phyloP scores from a whole-genome alignment of 2,888 invertebrate species.

The Kryphioiulus occultus region DNA sequence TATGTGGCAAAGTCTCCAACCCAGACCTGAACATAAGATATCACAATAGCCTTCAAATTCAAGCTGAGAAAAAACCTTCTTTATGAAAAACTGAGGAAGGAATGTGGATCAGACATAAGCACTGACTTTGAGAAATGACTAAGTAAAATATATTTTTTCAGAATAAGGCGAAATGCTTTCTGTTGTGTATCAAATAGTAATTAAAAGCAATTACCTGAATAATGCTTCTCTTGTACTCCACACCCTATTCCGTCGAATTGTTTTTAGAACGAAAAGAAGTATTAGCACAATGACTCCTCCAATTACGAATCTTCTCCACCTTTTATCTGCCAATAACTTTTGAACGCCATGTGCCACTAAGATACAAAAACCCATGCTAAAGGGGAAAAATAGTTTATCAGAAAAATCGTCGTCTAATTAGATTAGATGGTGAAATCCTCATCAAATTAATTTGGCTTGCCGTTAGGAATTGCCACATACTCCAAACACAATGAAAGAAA shows the following conservation, averaged over 20 bases:
- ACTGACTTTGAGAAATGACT: too few relatives aligned
- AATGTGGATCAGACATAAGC: too few relatives aligned
- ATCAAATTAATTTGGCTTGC: too few relatives aligned
- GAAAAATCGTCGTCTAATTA: too few relatives aligned
- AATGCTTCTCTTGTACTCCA: slow-evolving; percentile 81
- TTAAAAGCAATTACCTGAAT: slow-evolving; percentile 69
- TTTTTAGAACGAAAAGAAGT: slow-evolving; percentile 72
- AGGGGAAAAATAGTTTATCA: slow-evolving; percentile 50
- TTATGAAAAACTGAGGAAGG: too few relatives aligned
- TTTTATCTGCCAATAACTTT: slow-evolving; percentile 18
- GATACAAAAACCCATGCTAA: slow-evolving; percentile 80
- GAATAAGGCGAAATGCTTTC: too few relatives aligned
- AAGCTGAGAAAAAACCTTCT: too few relatives aligned
- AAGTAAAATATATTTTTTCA: too few relatives aligned
- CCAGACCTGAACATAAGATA: slow-evolving; percentile 72
- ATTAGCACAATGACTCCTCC: slow-evolving; percentile 64
- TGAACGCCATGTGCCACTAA: slow-evolving; percentile 76
- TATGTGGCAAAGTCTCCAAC: slow-evolving; percentile 78
- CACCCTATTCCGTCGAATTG: slow-evolving; percentile 75
- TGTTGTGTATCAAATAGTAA: neutral
- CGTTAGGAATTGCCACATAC: too few relatives aligned
- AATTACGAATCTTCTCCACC: slow-evolving; percentile 41
- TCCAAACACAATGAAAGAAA: neutral
- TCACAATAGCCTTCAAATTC: neutral
- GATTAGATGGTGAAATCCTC: too few relatives aligned